These are phyloP conservation scores for Python bivittatus DNA, from an alignment of 2,113 vertebrate genomes.

Conservation along the genomic window DNA sequence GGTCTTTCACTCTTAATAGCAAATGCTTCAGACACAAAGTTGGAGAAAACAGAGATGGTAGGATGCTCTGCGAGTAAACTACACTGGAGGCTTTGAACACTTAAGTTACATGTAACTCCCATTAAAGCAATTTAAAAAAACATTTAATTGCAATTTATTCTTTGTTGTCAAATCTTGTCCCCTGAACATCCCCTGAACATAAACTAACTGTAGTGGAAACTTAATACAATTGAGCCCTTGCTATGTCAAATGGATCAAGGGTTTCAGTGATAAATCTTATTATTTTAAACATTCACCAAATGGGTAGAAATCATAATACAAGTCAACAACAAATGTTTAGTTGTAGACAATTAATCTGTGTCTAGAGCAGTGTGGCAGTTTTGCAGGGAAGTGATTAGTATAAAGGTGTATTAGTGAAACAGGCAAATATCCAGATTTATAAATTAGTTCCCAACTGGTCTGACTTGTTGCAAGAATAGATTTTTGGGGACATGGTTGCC, in stretches of 20 bases:
- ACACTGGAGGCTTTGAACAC: neutral
- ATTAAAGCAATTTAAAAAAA: neutral
- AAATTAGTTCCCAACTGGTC: slow-evolving; percentile 37
- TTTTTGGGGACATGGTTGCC: neutral
- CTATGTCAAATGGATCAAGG: too few relatives aligned
- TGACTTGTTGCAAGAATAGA: slow-evolving; percentile 6
- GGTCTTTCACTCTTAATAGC: neutral
- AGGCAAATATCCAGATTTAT: slow-evolving; percentile 1
- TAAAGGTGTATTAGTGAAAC: slow-evolving; percentile 25
- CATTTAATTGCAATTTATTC: neutral
- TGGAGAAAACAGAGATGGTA: slow-evolving; percentile 1
- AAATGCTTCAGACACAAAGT: slow-evolving; percentile 35
- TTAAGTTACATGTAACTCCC: neutral
- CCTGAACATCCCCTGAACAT: neutral
- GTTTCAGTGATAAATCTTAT: too few relatives aligned
- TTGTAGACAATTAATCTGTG: neutral
- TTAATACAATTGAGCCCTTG: neutral
- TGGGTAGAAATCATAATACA: neutral
- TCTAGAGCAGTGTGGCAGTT: neutral
- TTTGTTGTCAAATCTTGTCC: neutral
- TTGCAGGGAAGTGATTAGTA: neutral
- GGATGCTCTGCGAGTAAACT: neutral
- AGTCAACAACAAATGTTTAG: neutral
- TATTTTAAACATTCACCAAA: neutral
- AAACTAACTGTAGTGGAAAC: neutral